These are phyloP conservation scores for Microplitis demolitor DNA, from an alignment of 1,140 invertebrate genomes.

Conservation along the genomic window DNA sequence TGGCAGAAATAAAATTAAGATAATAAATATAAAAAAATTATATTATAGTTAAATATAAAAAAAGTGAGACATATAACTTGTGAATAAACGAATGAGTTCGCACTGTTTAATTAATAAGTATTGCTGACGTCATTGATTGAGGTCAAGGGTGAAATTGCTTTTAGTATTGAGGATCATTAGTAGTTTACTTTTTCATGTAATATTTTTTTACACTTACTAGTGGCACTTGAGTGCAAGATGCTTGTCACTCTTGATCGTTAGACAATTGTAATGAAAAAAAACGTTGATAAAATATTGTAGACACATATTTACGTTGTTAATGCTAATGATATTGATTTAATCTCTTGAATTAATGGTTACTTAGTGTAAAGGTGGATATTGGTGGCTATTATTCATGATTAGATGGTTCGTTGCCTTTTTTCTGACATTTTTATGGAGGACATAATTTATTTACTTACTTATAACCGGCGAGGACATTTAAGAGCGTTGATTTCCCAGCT, in stretches of 20 bases:
- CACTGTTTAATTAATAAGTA: not conserved
- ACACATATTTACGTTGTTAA: too few species aligned
- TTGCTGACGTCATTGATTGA: not conserved
- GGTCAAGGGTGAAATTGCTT: not conserved
- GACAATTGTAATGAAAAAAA: too few species aligned
- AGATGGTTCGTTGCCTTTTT: too few species aligned
- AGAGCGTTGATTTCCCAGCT: slow-evolving; percentile 87
- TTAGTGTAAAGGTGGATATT: too few species aligned
- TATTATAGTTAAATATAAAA: too few species aligned
- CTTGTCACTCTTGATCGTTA: too few species aligned
- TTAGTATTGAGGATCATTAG: not conserved
- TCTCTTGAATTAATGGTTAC: too few species aligned
- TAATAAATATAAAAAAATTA: too few species aligned
- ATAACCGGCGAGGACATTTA: slow-evolving; percentile 85
- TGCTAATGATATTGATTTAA: too few species aligned
- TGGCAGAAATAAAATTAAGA: too few species aligned
- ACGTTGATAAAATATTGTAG: too few species aligned
- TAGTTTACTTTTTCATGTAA: not conserved
- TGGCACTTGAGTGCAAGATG: not conserved
- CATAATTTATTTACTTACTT: slow-evolving; percentile 67
- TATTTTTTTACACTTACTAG: not conserved
- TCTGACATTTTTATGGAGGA: not conserved
- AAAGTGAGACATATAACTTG: not conserved
- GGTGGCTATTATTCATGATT: too few species aligned
- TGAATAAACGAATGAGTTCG: not conserved